phyloP scores from a whole-genome alignment of 1,140 invertebrate genomes.

The Trissolcus basalis region DNA sequence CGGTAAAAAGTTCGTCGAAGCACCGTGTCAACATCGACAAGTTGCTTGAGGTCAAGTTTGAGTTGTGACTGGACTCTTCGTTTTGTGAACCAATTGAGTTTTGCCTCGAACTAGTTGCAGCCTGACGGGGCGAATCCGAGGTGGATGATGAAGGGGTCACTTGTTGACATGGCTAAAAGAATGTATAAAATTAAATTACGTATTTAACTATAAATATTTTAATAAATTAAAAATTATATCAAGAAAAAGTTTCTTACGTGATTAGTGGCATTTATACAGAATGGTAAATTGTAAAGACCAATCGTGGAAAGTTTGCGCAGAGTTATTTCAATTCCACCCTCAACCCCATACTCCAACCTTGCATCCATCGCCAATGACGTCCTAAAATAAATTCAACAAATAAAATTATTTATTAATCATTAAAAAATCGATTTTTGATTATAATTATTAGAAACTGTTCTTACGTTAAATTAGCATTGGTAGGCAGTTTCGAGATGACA shows the following conservation, averaged over 20 bases:
- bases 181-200: background rate
- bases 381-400: constrained; percentile 41
- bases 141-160: constrained; percentile 35
- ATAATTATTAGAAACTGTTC: constrained; percentile 7
- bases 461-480: constrained; percentile 68
- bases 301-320: constrained; percentile 81
- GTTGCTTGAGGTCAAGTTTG: constrained; percentile 66
- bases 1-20: constrained; percentile 83
- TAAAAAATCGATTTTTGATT: too few species aligned
- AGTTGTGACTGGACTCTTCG: constrained; percentile 59
- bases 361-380: constrained; percentile 86
- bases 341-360: constrained; percentile 85
- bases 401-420: too few species aligned
- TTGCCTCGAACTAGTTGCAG: constrained; percentile 48
- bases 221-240: too few species aligned
- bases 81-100: constrained; percentile 25
- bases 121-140: constrained; percentile 60
- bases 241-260: constrained; percentile 62
- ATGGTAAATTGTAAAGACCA: constrained; percentile 79
- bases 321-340: constrained; percentile 83
- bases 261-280: constrained; percentile 77
- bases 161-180: constrained; percentile 10
- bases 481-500: constrained; percentile 66
- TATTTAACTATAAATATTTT: too few species aligned
- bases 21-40: constrained; percentile 82